A percentile compares a stretch with the other conserved stretches of the same genome.
Conservation (phyloP, 2,113 vertebrate genomes). For the Bostrychus sinensis region DNA sequence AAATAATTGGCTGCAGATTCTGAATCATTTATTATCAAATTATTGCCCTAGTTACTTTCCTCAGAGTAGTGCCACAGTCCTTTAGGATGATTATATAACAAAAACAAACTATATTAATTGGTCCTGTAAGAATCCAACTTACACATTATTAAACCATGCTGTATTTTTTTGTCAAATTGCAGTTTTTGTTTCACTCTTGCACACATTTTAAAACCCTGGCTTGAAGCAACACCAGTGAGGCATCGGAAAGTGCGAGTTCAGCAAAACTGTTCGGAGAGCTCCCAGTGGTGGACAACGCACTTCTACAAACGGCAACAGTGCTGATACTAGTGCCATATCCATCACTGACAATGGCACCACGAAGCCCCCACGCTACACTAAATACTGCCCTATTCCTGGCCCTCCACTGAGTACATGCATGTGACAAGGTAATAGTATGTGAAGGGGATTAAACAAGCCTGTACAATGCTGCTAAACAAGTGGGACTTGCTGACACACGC, state of each 20-base stretch:
- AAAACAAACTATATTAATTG: background rate
- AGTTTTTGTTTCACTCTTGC: constrained; percentile 5
- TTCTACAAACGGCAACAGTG: constrained; percentile 58
- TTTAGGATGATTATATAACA: background rate
- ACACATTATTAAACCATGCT: background rate
- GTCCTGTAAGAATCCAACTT: background rate
- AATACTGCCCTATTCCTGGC: constrained; percentile 42
- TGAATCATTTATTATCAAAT: background rate
- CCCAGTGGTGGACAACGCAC: constrained; percentile 62
- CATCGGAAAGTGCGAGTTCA: constrained; percentile 67
- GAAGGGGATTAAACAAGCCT: constrained; percentile 61
- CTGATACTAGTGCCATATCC: constrained; percentile 66
- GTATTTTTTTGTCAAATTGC: constrained; percentile 2
- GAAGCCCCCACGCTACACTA: constrained; percentile 55
- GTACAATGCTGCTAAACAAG: constrained; percentile 30
- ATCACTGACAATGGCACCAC: constrained; percentile 71
- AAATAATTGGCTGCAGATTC: background rate
- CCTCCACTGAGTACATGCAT: background rate
- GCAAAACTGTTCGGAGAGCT: constrained; percentile 66
- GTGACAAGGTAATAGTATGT: constrained; percentile 29
- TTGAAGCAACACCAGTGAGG: constrained; percentile 37
- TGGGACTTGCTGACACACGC: constrained; percentile 60
- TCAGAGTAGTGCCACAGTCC: too few relatives aligned
- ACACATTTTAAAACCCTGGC: constrained; percentile 29
- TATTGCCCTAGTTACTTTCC: too few relatives aligned